Evolutionary conservation across 2,113 vertebrate species (phyloP).

Genomic region (Grallaria varia): DNA sequence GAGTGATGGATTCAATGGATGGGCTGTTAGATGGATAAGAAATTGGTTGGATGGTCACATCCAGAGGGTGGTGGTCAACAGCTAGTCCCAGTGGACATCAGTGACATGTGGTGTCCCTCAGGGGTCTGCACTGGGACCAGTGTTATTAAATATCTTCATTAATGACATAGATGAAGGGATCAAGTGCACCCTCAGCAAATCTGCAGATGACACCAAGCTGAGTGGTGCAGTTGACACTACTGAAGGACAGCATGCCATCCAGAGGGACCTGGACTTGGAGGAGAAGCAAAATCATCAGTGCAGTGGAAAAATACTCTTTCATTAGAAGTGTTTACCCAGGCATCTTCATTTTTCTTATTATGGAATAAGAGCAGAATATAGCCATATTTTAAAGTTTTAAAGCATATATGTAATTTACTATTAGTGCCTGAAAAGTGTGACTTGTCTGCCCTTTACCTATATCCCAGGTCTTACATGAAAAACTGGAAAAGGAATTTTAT

Average conservation of each 20-base stretch:
- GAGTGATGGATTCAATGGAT: background rate
- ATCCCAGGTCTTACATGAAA: background rate
- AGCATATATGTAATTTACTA: background rate
- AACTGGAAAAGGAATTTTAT: background rate
- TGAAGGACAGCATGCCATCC: background rate
- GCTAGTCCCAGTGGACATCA: background rate
- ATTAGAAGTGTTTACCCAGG: background rate
- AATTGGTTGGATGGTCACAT: background rate
- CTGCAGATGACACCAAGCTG: background rate
- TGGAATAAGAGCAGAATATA: background rate
- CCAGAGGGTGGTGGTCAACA: background rate
- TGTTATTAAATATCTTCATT: background rate
- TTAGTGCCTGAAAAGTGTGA: background rate
- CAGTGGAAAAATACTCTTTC: background rate
- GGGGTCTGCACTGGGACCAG: background rate
- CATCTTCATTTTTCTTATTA: background rate
- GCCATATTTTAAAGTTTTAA: background rate
- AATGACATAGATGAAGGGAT: too few species aligned
- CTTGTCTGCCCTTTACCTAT: background rate
- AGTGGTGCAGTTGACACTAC: background rate
- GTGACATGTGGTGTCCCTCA: background rate
- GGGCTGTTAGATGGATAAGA: background rate
- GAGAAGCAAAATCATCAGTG: background rate
- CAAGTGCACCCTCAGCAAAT: background rate
- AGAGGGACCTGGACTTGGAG: background rate